Conservation (phyloP, 2,888 invertebrate species). For the Acleris laterana region DNA sequence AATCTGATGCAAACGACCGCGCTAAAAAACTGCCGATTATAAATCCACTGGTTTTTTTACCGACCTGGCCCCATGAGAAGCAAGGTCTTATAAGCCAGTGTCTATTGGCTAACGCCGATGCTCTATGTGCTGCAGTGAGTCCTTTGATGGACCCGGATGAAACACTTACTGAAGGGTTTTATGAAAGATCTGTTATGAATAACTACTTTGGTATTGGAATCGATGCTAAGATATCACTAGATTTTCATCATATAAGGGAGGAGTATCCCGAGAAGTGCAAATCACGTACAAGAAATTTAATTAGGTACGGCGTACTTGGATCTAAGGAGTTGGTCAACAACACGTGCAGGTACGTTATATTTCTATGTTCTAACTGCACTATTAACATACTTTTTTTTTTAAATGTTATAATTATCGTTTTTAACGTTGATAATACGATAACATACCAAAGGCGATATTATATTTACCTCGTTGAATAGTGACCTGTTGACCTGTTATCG, state of each 20-base stretch:
- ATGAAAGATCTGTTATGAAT: slow-evolving; percentile 98
- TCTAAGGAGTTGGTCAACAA: slow-evolving; percentile 93
- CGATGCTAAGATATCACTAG: slow-evolving; percentile 98
- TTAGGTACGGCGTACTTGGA: slow-evolving; percentile 95
- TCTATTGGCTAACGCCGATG: slow-evolving; percentile 97
- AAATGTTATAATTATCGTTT: no score
- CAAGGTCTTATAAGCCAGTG: slow-evolving; percentile 97
- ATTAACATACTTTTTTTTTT: no score
- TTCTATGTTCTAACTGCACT: no score
- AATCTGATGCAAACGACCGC: slow-evolving; percentile 82
- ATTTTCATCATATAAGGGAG: slow-evolving; percentile 98
- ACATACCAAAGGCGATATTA: no score
- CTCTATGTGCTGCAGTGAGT: slow-evolving; percentile 97
- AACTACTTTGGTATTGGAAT: slow-evolving; percentile 99
- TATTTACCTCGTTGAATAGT: no score
- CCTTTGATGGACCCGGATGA: slow-evolving; percentile 97
- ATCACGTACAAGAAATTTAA: slow-evolving; percentile 96
- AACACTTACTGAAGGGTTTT: slow-evolving; percentile 93
- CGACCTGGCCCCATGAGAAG: slow-evolving; percentile 93
- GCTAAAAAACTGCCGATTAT: slow-evolving; percentile 93
- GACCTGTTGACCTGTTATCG: no score
- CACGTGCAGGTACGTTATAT: slow-evolving; percentile 88
- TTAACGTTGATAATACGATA: no score
- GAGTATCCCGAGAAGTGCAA: slow-evolving; percentile 98
- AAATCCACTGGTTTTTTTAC: slow-evolving; percentile 93